These are phyloP conservation scores for Alexandromys oeconomus DNA, from an alignment of 2,797 vertebrate genomes.

Conservation along the genomic window DNA sequence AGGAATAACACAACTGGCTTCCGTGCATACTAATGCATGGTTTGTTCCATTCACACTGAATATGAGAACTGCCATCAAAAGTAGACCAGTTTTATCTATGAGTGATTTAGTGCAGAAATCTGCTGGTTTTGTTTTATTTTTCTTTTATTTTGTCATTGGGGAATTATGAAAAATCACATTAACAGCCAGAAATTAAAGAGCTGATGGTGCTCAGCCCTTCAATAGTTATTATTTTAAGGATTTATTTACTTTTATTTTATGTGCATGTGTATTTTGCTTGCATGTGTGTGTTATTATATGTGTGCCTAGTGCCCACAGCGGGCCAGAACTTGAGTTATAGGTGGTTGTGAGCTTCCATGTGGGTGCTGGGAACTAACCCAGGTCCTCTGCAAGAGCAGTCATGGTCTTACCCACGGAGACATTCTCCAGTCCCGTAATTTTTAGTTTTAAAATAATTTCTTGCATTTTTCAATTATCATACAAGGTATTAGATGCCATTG, in stretches of 20 bases:
- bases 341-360: neutral
- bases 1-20: neutral
- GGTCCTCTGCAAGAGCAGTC: neutral
- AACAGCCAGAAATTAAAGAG: conserved; percentile 34
- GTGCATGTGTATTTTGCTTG: neutral
- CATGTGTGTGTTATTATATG: neutral
- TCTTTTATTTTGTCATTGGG: conserved; percentile 44
- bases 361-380: neutral
- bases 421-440: neutral
- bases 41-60: conserved; percentile 10
- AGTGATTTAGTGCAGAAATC: neutral
- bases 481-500: neutral
- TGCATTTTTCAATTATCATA: neutral
- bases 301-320: neutral
- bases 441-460: neutral
- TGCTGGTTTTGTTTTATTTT: conserved; percentile 41
- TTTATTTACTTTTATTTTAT: neutral
- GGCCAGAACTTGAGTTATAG: neutral
- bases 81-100: neutral
- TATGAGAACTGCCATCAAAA: conserved; percentile 31
- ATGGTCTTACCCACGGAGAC: neutral
- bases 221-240: neutral
- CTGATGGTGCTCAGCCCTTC: conserved; percentile 17
- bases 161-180: neutral
- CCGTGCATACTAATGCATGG: neutral